Percentiles rank a stretch among this genome's conserved stretches.
phyloP scores from a whole-genome alignment of 2,113 vertebrate genomes.

The Seriola dumerili region DNA sequence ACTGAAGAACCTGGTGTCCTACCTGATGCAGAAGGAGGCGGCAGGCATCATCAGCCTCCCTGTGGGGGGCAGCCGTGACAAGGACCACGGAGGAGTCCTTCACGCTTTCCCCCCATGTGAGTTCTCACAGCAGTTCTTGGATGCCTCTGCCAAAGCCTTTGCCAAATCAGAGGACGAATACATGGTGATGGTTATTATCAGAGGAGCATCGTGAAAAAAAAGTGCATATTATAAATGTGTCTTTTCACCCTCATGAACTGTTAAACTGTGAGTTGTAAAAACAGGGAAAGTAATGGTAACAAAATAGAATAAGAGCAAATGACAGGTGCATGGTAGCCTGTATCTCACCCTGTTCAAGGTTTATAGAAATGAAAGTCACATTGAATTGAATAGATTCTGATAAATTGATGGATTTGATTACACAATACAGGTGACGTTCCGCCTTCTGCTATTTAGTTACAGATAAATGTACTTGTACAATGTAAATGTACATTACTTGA shows the following conservation, averaged over 20 bases:
- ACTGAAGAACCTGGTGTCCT: conserved; percentile 98
- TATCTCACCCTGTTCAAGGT: conserved; percentile 36
- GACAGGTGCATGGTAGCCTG: conserved; percentile 15
- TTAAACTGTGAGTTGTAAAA: conserved; percentile 55
- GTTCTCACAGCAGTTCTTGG: conserved; percentile 98
- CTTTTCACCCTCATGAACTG: conserved; percentile 38
- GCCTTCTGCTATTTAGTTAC: conserved; percentile 31
- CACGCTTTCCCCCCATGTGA: conserved; percentile 98
- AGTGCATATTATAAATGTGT: conserved; percentile 32
- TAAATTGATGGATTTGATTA: conserved; percentile 18
- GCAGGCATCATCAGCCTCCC: conserved; percentile 98
- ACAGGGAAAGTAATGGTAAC: conserved; percentile 17
- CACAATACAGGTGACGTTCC: conserved; percentile 1
- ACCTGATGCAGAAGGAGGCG: conserved; percentile 99
- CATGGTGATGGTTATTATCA: conserved; percentile 99
- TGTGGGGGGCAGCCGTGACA: conserved; percentile 93
- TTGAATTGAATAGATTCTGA: conserved; percentile 41
- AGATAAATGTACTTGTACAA: conserved; percentile 20
- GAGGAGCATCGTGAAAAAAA: conserved; percentile 91
- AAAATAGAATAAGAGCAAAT: conserved; percentile 17
- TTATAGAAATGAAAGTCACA: conserved; percentile 30
- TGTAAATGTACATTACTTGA: conserved; percentile 39
- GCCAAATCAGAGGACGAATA: conserved; percentile 99
- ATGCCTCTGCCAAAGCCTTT: conserved; percentile 96
- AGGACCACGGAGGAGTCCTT: conserved; percentile 96